Evolutionary conservation across 2,113 vertebrate genomes (phyloP), one percentile per base, ranked within the genome.

Genomic region (Alexandromys fortis): DNA sequence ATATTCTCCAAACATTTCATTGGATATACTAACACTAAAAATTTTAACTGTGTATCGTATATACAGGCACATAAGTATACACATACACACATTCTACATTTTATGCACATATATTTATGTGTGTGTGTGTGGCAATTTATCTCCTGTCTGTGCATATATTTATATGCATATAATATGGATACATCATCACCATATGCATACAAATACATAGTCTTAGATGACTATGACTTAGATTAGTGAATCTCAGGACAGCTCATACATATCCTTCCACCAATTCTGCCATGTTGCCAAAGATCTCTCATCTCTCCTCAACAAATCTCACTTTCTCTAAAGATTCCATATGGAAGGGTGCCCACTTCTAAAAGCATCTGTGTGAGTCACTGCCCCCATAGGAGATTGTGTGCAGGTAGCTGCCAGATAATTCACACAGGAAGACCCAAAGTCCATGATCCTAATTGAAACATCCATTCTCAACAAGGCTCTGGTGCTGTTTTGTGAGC

Each of bases 11-110:
- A 78, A 78, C 61, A 49, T 49, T 38, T 4, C 13, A 47, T 33
- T n/a, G 19, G 7, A 63, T 14, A 52, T 87, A 49, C 12, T 77
- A 83, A 92, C 38, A 93, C 21, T 73, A 81, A 94, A 91, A 86
- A n/a, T 14, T 42, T 35, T 72, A 79, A 86, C 52, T 68, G 11
- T 63, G 12, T 35, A 67, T 81, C 26, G 67, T 73, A 58, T 45
- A 22, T 24, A 28, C 17, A 61, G 11, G 55, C 21, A n/a, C 21
- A 67, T 0, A 11, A 21, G 1, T 12, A 33, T 7, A 30, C 7
- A 16, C 8, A 42, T 42, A n/a, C 8, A 35, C 35, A 24, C 14
- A 16, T n/a, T 38, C 38, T 42, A 30, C 65, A 3, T 24, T 55
- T 12, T 35, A 22, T 45, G 30, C 42, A 58, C n/a, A 58, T 49